Evolutionary conservation across 2,797 vertebrate species (phyloP).

Genomic region (Natrix natrix): DNA sequence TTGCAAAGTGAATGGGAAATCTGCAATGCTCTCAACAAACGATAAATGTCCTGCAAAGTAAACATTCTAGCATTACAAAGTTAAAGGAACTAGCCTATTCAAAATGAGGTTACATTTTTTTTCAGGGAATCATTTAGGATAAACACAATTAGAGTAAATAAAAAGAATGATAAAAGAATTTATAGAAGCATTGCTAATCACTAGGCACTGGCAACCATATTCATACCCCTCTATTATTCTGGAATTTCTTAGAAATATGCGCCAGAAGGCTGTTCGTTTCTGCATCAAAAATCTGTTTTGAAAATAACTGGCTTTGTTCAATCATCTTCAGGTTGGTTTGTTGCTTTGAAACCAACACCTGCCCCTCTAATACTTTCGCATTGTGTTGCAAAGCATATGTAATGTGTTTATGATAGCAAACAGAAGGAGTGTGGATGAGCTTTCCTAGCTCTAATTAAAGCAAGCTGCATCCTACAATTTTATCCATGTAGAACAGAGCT

Average conservation of each 20-base stretch:
- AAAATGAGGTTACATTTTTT: background rate
- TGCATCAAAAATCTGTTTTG: slow-evolving; percentile 35
- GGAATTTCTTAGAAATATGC: background rate
- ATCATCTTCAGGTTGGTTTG: slow-evolving; percentile 51
- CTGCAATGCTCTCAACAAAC: background rate
- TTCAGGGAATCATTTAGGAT: background rate
- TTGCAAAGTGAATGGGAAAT: background rate
- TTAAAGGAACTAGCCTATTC: background rate
- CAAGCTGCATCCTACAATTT: slow-evolving; percentile 61
- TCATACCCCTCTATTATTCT: slow-evolving; percentile 11
- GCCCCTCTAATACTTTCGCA: slow-evolving; percentile 43
- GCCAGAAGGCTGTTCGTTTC: slow-evolving; percentile 1
- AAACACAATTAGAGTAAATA: slow-evolving; percentile 5
- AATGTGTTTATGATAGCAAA: slow-evolving; percentile 63
- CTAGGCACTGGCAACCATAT: background rate
- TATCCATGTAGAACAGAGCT: slow-evolving; percentile 60
- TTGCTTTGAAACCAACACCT: slow-evolving; percentile 55
- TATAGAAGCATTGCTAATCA: slow-evolving; percentile 7
- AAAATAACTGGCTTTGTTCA: slow-evolving; percentile 50
- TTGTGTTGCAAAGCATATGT: slow-evolving; percentile 49
- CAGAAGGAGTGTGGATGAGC: slow-evolving; percentile 60
- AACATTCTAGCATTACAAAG: background rate
- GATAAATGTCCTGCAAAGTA: background rate
- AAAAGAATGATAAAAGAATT: slow-evolving; percentile 2
- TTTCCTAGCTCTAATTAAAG: slow-evolving; percentile 66